Evolutionary conservation across 2,797 vertebrate genomes (phyloP), one percentile per base, ranked within the genome.

Genomic region (Rallus crepitans): DNA sequence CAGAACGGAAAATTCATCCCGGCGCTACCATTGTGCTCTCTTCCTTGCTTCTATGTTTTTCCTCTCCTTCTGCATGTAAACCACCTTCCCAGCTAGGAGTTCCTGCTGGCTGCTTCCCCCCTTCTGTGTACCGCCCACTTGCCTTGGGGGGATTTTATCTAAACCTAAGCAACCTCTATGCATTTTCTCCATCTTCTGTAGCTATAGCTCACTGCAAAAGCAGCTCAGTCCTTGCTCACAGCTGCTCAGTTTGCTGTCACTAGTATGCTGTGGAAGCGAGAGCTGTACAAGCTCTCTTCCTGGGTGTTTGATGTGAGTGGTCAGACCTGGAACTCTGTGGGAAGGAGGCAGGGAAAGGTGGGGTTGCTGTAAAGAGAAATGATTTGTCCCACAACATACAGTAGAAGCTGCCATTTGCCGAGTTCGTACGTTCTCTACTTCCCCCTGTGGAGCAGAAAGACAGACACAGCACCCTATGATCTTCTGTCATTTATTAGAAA

Each of bases 401-500:
- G 42, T 4, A 75, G 35, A 90, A 94, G 39, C 17, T 63, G n/a
- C 48, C 76, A 21, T 70, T 66, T 69, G 47, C 47, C 75, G 17
- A 56, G 28, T 23, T 12, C 40, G 19, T 42, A 53, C 18, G 24
- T 90, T 16, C 15, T 75, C 50, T 35, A 64, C 18, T 27, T 4
- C 2, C 35, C 92, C 42, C 60, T 66, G 33, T 27, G 28, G 24
- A 64, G 59, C 16, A 69, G 48, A 92, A 48, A 82, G 52, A 93
- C 76, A 90, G 76, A 91, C 42, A 24, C 0, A 25, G 31, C 1
- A 3, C 9, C 37, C 13, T 60, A 48, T 37, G 39, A 45, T 66
- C 95, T 95, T 88, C 84, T 75, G 27, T 88, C 16, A 55, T 96
- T 97, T 97, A 94, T 96, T 96, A 93, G 63, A 96, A 97, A 91